Conservation (phyloP, 2,888 invertebrate genomes). For the Vandiemenella viatica region DNA sequence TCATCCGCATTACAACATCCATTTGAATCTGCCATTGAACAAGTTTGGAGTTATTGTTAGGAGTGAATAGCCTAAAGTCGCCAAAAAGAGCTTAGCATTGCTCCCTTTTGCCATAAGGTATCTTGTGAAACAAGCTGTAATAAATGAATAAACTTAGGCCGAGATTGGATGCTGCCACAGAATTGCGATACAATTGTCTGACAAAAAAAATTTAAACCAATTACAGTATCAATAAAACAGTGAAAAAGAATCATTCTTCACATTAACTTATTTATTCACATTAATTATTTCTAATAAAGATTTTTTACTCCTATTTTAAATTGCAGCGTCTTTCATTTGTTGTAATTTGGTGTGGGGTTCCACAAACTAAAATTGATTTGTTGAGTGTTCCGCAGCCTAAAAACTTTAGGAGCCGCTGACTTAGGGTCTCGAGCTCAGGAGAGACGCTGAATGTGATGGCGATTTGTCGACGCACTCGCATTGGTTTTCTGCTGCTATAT, state of each 20-base stretch:
- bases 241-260: neutral
- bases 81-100: neutral
- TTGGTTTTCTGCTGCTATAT: no score
- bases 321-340: constrained; percentile 11
- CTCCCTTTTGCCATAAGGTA: neutral
- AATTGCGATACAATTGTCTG: neutral
- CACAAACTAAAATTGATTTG: constrained; percentile 1
- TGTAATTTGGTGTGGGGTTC: constrained; percentile 9
- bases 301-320: constrained; percentile 7
- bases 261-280: neutral
- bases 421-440: neutral
- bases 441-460: neutral
- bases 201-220: neutral
- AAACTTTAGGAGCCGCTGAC: constrained; percentile 6
- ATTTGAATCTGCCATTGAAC: no score
- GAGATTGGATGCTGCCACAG: neutral
- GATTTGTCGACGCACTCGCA: no score
- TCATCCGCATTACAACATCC: no score
- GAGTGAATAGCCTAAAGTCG: no score
- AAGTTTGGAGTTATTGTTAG: no score
- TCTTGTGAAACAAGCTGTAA: neutral
- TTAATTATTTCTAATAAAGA: neutral
- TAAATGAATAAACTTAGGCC: neutral
- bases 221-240: neutral
- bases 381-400: constrained; percentile 1